Base-by-base conservation (phyloP, 2,797 vertebrate species). In the Cyprinodon diabolis region DNA sequence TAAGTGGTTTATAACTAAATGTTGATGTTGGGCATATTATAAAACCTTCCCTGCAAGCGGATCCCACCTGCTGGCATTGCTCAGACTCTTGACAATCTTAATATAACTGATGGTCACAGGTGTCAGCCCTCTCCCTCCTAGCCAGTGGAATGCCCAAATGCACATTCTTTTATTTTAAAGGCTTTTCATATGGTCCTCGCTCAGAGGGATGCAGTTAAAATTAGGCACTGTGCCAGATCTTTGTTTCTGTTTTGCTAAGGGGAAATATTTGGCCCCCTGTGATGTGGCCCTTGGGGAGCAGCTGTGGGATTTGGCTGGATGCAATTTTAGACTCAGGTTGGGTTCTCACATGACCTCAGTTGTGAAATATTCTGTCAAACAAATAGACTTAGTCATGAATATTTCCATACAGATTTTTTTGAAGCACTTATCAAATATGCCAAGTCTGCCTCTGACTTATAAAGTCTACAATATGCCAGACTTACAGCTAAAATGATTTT, bases 171-270 rank as follows among this genome's bases (percentile, higher is more conserved):
- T 81, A 71, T 91, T 94, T 92, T 88, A 87, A 88, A 88, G 66
- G 71, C 86, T 78, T 87, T 84, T 86, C 85, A 77, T 87, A 84
- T 85, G 80, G 75, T 80, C 72, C 80, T 85, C 74, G 73, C 90
- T 83, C 78, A 80, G 84, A 52, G 87, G 86, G 87, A 87, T 71
- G 77, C 86, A 77, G 88, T 87, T 93, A 89, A 94, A 94, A 91
- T 94, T 85, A 92, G 91, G 92, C 84, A 58, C 76, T 13, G 8
- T 79, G 87, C 90, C 91, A 87, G 86, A 87, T 92, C 89, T 93
- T 92, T 94, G 92, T 95, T 93, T 88, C 89, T 87, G 88, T 92
- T 92, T 83, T 89, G 86, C 82, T 86, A 87, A 90, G 84, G 85
- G 89, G 88, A 87, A 90, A 90, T 89, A 89, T 90, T 91, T 91